Evolutionary conservation across 2,888 invertebrate species (phyloP).

Genomic region (Galerucella nymphaeae): DNA sequence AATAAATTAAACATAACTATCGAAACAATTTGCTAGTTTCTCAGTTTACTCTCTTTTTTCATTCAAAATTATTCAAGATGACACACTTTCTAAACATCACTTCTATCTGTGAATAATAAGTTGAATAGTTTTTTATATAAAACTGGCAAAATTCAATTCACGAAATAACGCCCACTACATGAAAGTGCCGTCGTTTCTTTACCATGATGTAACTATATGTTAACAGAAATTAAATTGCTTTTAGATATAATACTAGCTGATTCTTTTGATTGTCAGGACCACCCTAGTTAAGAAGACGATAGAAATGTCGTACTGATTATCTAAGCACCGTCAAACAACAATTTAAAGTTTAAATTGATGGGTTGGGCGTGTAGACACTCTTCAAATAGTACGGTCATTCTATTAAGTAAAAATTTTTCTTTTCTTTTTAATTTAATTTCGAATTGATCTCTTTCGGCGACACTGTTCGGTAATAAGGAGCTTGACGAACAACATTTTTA

Average conservation of each 20-base stretch:
- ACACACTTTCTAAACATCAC: not conserved
- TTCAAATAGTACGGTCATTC: too few relatives aligned
- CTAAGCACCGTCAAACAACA: not conserved
- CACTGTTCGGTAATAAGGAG: constrained; percentile 33
- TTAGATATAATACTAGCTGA: not conserved
- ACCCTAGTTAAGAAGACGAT: not conserved
- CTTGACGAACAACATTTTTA: constrained; percentile 54
- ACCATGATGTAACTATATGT: not conserved
- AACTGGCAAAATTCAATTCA: not conserved
- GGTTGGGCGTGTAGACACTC: not conserved
- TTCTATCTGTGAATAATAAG: not conserved
- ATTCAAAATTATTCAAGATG: too few relatives aligned
- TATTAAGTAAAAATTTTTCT: not conserved
- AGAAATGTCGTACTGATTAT: constrained; percentile 2
- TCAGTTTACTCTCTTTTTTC: too few relatives aligned
- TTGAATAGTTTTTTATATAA: not conserved
- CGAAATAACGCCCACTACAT: not conserved
- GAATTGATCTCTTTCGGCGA: constrained; percentile 15
- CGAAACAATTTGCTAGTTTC: too few relatives aligned
- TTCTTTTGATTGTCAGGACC: not conserved
- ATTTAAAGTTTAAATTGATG: not conserved
- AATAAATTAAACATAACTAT: too few relatives aligned
- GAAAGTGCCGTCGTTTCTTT: not conserved
- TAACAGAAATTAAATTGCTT: not conserved
- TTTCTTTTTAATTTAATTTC: not conserved